Evolutionary conservation across 1,140 invertebrate genomes (phyloP), one percentile per base, ranked within the genome.

Genomic region (Oncopeltus fasciatus): DNA sequence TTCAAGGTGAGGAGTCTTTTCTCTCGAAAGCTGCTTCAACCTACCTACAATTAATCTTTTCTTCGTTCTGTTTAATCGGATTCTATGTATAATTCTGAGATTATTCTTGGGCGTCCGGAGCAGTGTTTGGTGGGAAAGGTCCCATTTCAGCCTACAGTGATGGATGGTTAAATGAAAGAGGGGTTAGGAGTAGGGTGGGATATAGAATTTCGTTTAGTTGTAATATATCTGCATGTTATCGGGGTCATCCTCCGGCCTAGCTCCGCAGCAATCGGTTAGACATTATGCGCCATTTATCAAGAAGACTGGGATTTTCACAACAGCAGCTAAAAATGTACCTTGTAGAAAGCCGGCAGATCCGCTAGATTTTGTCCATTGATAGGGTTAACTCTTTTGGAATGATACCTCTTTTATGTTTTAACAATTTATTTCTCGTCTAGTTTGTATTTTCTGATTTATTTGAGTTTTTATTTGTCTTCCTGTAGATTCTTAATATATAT

Each of bases 201-300:
- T 61, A 61, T 61, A 61, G 59, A 61, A 61, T 61, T 61, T 61
- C 59, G 59, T 61, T 61, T 61, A 61, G 47, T 29, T 29, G n/a
- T 61, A 61, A 61, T 61, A 61, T 61, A 61, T 61, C 59, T 61
- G 59, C 59, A 61, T 61, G 44, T 61, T 61, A 61, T 61, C 59
- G 59, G 59, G 59, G 31, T 38, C 24, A 61, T 27, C 29, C 24
- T 43, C 18, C 20, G 31, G 21, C 26, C 49, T 24, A 53, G 24
- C 49, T 24, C 18, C 24, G 49, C 49, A 53, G 49, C 59, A 61
- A 61, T 61, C 59, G 59, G 59, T 61, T 61, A 29, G 46, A 24
- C 59, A 61, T 61, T 61, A 61, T 61, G 59, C 31, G 59, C 51
- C 59, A 61, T 61, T 61, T 61, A 61, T 61, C 59, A 61, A 61